These are phyloP conservation scores for Odontothrips loti DNA, from an alignment of 2,888 invertebrate genomes.

Conservation along the genomic window DNA sequence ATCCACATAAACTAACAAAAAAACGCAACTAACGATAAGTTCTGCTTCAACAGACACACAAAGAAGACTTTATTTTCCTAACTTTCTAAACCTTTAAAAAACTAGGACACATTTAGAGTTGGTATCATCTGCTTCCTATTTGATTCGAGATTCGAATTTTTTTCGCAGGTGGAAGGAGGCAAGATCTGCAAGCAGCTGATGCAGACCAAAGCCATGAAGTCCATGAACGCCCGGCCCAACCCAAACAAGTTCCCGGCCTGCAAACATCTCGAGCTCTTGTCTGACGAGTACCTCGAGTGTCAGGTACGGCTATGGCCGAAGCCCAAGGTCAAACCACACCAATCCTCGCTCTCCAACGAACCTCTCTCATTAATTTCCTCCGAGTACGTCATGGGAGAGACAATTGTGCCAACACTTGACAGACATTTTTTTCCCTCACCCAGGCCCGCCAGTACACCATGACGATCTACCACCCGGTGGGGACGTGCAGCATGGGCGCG, in stretches of 20 bases:
- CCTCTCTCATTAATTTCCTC: no score
- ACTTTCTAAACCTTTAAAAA: no score
- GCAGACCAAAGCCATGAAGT: conserved; percentile 9
- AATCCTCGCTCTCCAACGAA: no score
- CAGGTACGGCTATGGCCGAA: conserved; percentile 37
- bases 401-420: neutral
- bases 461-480: conserved; percentile 58
- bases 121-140: neutral
- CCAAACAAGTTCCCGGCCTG: conserved; percentile 41
- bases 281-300: conserved; percentile 50
- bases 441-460: conserved; percentile 50
- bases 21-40: no score
- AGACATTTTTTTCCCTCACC: neutral
- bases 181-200: conserved; percentile 29
- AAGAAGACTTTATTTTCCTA: no score
- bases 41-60: no score
- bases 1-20: no score
- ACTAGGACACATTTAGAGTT: no score
- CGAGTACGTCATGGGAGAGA: no score
- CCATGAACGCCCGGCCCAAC: neutral
- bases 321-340: no score
- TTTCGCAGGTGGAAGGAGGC: conserved; percentile 32
- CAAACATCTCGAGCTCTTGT: conserved; percentile 39
- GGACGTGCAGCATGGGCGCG: conserved; percentile 44
- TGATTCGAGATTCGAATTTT: no score